Percentiles rank a stretch among this genome's conserved stretches.
Evolutionary conservation across 1,140 invertebrate species (phyloP).

Genomic region (Drosophila repletoides): DNA sequence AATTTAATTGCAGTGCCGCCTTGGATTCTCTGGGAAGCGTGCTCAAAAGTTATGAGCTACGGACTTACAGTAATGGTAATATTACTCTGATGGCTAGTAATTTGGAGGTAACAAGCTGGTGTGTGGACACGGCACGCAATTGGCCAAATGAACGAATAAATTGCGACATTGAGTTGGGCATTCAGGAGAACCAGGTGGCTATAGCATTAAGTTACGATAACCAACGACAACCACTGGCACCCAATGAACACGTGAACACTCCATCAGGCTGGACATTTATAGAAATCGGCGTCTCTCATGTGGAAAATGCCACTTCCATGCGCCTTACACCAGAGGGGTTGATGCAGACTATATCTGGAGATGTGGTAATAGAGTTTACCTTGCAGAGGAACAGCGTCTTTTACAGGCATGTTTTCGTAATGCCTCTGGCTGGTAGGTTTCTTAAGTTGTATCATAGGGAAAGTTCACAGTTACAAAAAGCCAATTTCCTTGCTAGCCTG

Average conservation of each 20-base stretch:
- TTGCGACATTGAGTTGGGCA: conserved; percentile 61
- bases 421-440: conserved; percentile 58
- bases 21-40: conserved; percentile 29
- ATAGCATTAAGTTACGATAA: conserved; percentile 51
- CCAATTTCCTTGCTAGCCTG: conserved; percentile 38
- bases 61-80: conserved; percentile 58
- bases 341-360: conserved; percentile 55
- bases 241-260: conserved; percentile 61
- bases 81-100: conserved; percentile 49
- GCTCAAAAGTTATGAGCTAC: conserved; percentile 34
- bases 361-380: conserved; percentile 60
- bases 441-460: no score
- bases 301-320: conserved; percentile 33
- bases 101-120: conserved; percentile 60
- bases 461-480: not conserved
- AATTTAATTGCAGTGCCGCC: conserved; percentile 34
- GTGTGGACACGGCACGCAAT: conserved; percentile 61
- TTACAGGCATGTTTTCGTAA: conserved; percentile 56
- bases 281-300: conserved; percentile 39
- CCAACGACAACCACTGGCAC: conserved; percentile 24
- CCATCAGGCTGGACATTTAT: conserved; percentile 67
- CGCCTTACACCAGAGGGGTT: conserved; percentile 43
- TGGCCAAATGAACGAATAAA: conserved; percentile 68
- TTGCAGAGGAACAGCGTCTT: conserved; percentile 59
- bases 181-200: conserved; percentile 24